Evolutionary conservation across 2,113 vertebrate genomes (phyloP).

Genomic region (Cottus gobio): DNA sequence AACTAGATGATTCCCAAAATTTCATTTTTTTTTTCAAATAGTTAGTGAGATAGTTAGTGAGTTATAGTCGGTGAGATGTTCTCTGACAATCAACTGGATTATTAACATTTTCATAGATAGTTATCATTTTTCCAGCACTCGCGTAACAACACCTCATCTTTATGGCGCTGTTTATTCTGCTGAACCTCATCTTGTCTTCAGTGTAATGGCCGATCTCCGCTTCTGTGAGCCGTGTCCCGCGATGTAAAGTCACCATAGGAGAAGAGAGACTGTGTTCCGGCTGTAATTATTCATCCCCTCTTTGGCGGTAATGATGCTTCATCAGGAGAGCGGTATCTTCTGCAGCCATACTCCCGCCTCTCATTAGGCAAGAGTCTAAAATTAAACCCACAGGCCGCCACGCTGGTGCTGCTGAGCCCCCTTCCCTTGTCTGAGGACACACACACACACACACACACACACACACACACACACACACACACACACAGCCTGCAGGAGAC

Average conservation of each 20-base stretch:
- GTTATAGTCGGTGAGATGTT: too few relatives aligned
- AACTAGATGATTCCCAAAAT: not conserved
- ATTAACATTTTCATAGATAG: slow-evolving; percentile 22
- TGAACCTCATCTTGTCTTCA: slow-evolving; percentile 19
- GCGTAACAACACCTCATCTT: slow-evolving; percentile 20
- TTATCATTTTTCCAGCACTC: slow-evolving; percentile 28
- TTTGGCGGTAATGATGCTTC: slow-evolving; percentile 60
- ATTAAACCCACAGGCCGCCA: slow-evolving; percentile 59
- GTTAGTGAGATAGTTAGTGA: too few relatives aligned
- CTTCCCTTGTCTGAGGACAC: slow-evolving; percentile 9
- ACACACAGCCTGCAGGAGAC: slow-evolving; percentile 40
- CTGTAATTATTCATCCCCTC: slow-evolving; percentile 61
- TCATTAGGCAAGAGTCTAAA: slow-evolving; percentile 65
- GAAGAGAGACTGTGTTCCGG: slow-evolving; percentile 19
- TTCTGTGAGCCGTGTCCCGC: slow-evolving; percentile 11
- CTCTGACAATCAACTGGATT: not conserved
- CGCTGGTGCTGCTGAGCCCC: slow-evolving; percentile 30
- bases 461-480: slow-evolving; percentile 1
- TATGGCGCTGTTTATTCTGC: not conserved
- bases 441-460: slow-evolving; percentile 17
- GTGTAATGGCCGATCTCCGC: slow-evolving; percentile 15
- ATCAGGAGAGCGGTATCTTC: slow-evolving; percentile 44
- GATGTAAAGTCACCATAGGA: slow-evolving; percentile 48
- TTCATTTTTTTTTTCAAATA: too few relatives aligned
- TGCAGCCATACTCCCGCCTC: slow-evolving; percentile 42